Conservation (phyloP, 2,797 vertebrate species). For the Tachyglossus aculeatus region DNA sequence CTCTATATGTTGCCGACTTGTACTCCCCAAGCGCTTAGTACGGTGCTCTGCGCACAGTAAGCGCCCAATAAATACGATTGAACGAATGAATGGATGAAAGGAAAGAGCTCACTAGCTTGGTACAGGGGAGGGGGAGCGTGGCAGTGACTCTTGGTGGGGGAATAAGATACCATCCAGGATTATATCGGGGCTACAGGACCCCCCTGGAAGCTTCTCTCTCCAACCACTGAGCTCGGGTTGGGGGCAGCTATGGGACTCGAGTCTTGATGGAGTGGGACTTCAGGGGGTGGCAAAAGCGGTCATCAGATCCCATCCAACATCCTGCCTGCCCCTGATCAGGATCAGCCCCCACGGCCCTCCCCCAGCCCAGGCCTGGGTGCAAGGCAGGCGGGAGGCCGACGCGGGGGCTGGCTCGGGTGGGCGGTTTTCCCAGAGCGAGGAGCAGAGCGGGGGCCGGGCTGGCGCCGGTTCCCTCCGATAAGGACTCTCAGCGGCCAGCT, state of each 20-base stretch:
- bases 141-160: too few species aligned
- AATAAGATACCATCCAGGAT: too few species aligned
- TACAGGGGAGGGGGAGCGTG: too few species aligned
- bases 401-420: constrained; percentile 52
- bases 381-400: constrained; percentile 33
- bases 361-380: neutral
- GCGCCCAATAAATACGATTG: too few species aligned
- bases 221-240: neutral
- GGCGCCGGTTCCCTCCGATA: constrained; percentile 25
- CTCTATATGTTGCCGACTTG: too few species aligned
- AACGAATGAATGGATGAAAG: too few species aligned
- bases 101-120: too few species aligned
- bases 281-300: neutral
- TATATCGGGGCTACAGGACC: neutral
- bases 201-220: neutral
- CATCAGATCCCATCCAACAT: constrained; percentile 3
- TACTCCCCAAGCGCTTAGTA: too few species aligned
- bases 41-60: too few species aligned
- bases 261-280: neutral
- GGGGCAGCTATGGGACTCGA: neutral
- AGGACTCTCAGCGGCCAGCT: constrained; percentile 6
- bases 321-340: neutral
- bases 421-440: constrained; percentile 57
- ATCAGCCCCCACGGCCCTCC: constrained; percentile 26
- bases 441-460: constrained; percentile 25